A percentile compares a stretch with the other conserved stretches of the same genome.
phyloP scores from a whole-genome alignment of 2,888 invertebrate genomes.

The Epirrhoe alternata region DNA sequence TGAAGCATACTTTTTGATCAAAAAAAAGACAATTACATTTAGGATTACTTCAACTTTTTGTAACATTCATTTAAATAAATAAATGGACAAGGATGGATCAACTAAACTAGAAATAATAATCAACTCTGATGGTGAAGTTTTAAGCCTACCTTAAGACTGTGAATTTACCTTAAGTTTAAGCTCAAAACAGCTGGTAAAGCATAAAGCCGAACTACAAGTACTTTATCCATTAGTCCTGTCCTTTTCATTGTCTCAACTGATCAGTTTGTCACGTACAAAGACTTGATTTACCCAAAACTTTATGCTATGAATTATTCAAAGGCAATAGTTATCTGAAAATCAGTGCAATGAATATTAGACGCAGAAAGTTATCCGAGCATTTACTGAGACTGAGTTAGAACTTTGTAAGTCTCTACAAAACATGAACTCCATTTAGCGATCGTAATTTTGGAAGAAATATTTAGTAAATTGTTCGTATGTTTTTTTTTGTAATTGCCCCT shows the following conservation, averaged over 20 bases:
- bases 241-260: neutral
- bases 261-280: slow-evolving; percentile 1
- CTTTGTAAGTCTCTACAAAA: neutral
- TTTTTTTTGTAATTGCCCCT: no score
- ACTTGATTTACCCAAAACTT: slow-evolving; percentile 28
- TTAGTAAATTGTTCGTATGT: no score
- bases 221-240: neutral
- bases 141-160: no score
- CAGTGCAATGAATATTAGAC: slow-evolving; percentile 20
- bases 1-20: no score
- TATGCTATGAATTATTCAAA: slow-evolving; percentile 15
- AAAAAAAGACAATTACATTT: no score
- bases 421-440: neutral
- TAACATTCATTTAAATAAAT: no score
- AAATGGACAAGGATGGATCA: no score
- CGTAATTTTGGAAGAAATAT: neutral
- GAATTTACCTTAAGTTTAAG: neutral
- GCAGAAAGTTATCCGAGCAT: slow-evolving; percentile 10
- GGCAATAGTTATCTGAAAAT: slow-evolving; percentile 15
- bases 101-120: no score
- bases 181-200: neutral
- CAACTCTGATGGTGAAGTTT: no score
- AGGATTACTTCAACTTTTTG: no score
- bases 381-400: neutral
- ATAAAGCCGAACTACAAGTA: neutral